Base-by-base conservation (phyloP, 1,140 invertebrate genomes). In the Oscheius sp. region DNA sequence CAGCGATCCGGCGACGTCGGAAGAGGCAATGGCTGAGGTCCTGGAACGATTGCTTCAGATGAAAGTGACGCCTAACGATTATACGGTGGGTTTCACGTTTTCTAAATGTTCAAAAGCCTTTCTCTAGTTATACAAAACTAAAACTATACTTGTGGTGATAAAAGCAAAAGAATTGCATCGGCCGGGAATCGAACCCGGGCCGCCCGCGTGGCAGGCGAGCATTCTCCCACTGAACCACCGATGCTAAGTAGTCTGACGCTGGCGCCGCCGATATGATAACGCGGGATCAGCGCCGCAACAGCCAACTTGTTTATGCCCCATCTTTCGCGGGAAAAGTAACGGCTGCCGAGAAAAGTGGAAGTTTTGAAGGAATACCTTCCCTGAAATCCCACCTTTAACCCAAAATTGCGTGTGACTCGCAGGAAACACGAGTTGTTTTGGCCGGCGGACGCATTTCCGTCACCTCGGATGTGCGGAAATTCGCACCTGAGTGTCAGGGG, bases 161-260 rank as follows among this genome's bases (percentile, higher is more conserved):
- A n/a, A n/a, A n/a, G 42, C 42, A 74, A 69, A 73, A 74, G 42
- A 74, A 62, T 77, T 77, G 76, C 76, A 77, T 73, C 69, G 76
- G 88, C 90, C 90, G 90, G 90, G 89, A 91, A 91, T 91, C 90
- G 91, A 91, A 91, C 91, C 91, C 90, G 90, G 90, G 90, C 89
- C 90, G 89, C 90, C 90, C 90, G 90, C 90, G 90, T 91, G 91
- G 91, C 34, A 62, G 68, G 28, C 68, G 55, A 70, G 59, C 35
- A 70, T 63, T 55, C 66, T 38, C 38, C 68, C 55, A 70, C 55
- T 70, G 59, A 69, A 42, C 67, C 66, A 59, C 52, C 45, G 31
- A 68, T 68, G 46, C 52, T 59, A 45, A 45, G 18, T n/a, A n/a
- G n/a, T n/a, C n/a, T n/a, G n/a, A n/a, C n/a, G n/a, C n/a, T n/a